A percentile compares a stretch with the other conserved stretches of the same genome.
Conservation (phyloP, 2,113 vertebrate species). For the Erinaceus europaeus region DNA sequence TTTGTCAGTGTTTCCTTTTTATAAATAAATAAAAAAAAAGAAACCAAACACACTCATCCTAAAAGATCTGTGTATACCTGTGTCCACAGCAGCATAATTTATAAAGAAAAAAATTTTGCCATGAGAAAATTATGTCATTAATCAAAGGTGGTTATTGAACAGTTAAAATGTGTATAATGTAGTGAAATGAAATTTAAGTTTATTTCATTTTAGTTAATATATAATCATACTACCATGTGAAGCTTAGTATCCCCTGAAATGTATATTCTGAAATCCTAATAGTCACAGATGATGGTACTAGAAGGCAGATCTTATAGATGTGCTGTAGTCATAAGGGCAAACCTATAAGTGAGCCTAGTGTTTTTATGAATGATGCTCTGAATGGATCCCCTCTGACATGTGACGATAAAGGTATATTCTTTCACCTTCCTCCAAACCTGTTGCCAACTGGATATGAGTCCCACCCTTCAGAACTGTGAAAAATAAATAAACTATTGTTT, state of each 20-base stretch:
- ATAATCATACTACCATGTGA: too few relatives aligned
- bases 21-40: too few relatives aligned
- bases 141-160: too few relatives aligned
- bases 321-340: background rate
- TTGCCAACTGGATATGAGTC: background rate
- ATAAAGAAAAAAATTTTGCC: too few relatives aligned
- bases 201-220: too few relatives aligned
- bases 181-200: too few relatives aligned
- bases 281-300: background rate
- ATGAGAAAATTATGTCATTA: too few relatives aligned
- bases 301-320: background rate
- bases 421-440: background rate
- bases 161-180: too few relatives aligned
- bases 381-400: background rate
- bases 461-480: background rate
- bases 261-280: background rate
- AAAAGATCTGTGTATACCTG: too few relatives aligned
- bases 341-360: background rate
- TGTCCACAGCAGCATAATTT: too few relatives aligned
- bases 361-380: background rate
- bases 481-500: background rate
- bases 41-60: too few relatives aligned
- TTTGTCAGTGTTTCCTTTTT: too few relatives aligned
- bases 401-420: background rate
- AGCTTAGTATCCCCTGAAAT: background rate